phyloP scores from a whole-genome alignment of 2,113 vertebrate species.

The Aegithalos caudatus region DNA sequence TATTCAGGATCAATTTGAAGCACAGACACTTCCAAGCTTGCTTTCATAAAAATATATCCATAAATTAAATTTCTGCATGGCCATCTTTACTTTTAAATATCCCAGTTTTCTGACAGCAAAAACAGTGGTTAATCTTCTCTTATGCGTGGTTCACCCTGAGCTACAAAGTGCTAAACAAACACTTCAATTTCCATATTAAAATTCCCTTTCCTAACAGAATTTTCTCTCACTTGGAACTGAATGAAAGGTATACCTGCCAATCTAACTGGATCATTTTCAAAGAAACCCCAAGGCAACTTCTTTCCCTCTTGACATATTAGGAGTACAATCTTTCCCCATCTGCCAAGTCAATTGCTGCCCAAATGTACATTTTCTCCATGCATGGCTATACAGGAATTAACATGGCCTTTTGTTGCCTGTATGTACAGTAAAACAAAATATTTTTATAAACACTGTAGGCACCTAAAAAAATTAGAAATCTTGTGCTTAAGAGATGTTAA shows the following conservation, averaged over 20 bases:
- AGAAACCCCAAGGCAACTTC: background rate
- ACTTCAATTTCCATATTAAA: background rate
- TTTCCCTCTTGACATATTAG: background rate
- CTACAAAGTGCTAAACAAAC: background rate
- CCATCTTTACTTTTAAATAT: background rate
- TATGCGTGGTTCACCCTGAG: background rate
- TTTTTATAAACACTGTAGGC: background rate
- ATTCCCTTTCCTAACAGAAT: background rate
- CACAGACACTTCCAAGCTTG: background rate
- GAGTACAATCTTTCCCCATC: background rate
- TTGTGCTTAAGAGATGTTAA: background rate
- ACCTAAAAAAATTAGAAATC: background rate
- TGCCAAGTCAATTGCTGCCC: background rate
- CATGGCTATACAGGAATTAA: background rate
- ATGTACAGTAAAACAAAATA: background rate
- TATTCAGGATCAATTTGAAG: background rate
- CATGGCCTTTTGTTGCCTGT: background rate
- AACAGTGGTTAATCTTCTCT: background rate
- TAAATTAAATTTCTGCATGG: background rate
- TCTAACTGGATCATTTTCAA: background rate
- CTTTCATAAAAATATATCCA: background rate
- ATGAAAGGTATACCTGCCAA: background rate
- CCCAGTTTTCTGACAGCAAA: background rate
- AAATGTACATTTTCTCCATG: background rate
- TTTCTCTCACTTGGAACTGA: background rate